Evolutionary conservation across 1,140 invertebrate genomes (phyloP), one percentile per base, ranked within the genome.

Genomic region (Papilio machaon): DNA sequence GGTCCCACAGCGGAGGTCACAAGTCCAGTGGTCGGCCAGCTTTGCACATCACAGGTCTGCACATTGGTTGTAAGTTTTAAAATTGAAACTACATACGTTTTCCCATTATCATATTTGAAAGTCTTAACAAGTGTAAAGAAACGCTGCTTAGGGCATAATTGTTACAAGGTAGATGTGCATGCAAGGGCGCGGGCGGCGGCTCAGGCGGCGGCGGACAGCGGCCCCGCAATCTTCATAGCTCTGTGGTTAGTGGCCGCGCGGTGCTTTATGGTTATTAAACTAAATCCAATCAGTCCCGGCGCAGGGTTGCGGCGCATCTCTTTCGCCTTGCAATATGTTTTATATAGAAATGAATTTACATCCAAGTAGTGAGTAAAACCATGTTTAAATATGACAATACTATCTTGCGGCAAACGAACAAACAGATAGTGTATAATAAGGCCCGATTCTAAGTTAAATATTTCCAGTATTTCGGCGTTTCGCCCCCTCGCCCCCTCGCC

Each of bases 251-350:
- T 81, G 79, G 54, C 64, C 52, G 73, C 54, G 83, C 82, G 82
- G 88, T 92, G 90, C 89, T 91, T 92, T 91, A 91, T 91, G 90
- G 87, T 91, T 89, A 92, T 92, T 92, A 91, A 92, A 90, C 87
- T 87, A 88, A 90, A 91, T 88, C 86, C 91, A 91, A 91, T 92
- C 88, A 89, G 84, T 77, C 82, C 47, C 54, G 81, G 54, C 0
- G 9, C 23, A 43, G 13, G 19, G 74, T 58, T 70, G 82, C 77
- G 80, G 17, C 58, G 79, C 78, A 73, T 23, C 19, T 52, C 11
- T 43, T 43, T 43, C 38, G 7, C 7, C 38, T 43, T 43, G 7
- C 38, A 4, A 43, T 43, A 43, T 43, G 3, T 43, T 43, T 1
- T 43, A 43, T 43, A 2, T 76, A 81, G 52, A 58, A 60, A 74